Base-by-base conservation (phyloP, 2,797 vertebrate species). In the Clarias platycephalus region DNA sequence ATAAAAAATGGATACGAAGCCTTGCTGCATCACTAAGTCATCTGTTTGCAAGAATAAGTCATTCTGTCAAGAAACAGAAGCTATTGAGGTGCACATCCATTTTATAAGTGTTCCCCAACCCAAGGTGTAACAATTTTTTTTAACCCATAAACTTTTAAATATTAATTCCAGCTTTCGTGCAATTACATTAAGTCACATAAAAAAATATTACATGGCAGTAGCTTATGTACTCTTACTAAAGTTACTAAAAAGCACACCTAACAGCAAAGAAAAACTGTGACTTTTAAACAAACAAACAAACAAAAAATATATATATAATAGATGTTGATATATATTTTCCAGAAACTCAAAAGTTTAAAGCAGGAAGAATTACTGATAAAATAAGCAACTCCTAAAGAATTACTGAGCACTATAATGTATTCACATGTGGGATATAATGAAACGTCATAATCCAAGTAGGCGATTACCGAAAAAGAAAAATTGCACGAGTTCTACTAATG, bases 21-120 rank as follows among this genome's bases (percentile, higher is more conserved):
- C 24, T 86, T 71, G 18, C 80, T 82, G 82, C 44, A 76, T 76
- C n/a, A 58, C 18, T 31, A 72, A 13, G 37, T 86, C 64, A 34
- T 85, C 34, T 71, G 63, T 81, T 63, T 64, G 77, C 58, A 44
- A 53, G 49, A 53, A 13, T 53, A 53, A 53, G 70, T 31, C 12
- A 31, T 6, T n/a, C 26, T n/a, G 64, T 37, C 76, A 66, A 60
- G 72, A 79, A 34, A 58, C 31, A 26, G 40, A 64, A 62, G 74
- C 63, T 78, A 37, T n/a, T 53, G 37, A 28, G 66, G 60, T 12
- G 4, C 16, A 44, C 40, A 57, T 57, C 44, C n/a, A 66, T 80
- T 31, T 57, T 49, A 8, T 75, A 66, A 28, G 20, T 10, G 78
- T 3, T 75, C 40, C 24, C 22, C 37, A 28, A 64, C 24, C 16